Evolutionary conservation across 2,113 vertebrate genomes (phyloP), one percentile per base, ranked within the genome.

Genomic region (Laticauda laticaudata): DNA sequence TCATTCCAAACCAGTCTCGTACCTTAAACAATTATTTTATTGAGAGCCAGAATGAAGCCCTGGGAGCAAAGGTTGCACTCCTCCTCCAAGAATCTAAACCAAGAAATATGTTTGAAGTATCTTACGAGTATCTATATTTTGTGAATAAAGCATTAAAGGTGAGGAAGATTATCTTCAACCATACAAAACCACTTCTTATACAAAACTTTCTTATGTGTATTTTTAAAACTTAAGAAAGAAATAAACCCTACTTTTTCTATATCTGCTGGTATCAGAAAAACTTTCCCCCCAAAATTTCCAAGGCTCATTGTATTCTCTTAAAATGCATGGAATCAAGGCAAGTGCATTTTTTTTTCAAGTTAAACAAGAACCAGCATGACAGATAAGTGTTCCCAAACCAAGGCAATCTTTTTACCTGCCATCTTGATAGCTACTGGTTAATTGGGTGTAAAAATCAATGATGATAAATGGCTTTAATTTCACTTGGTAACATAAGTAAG

Each of bases 401-500:
- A 34, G 18, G 51, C 59, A 39, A 53, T 93, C 88, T 90, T 86
- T 45, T 86, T 81, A 34, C 14, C 54, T 61, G 88, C 45, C 69
- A 90, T 43, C 8, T 90, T 86, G 43, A 85, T 57, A 86, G 45
- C 29, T 86, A 9, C 39, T 93, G 75, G 69, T 11, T 43, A 93
- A 64, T 86, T 93, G 45, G 75, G n/a, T 86, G 29, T 48, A 90
- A 61, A 86, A 34, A 90, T 90, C n/a, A 29, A 89, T 92, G 24
- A 92, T 89, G 39, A 92, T n/a, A 24, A 81, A 89, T 88, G 51
- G 34, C 51, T 75, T 51, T 92, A 92, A 89, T 89, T 92, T 89
- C 87, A 92, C 87, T 81, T 48, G 92, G 45, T 89, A 81, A 92
- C 23, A 5, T 56, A 75, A 88, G 51, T 61, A 87, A 91, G 26